Percentiles rank a stretch among this genome's conserved stretches.
Evolutionary conservation across 53 echinoderm and acorn worm species (phyloP).

Genomic region (Actinopyga echinites): DNA sequence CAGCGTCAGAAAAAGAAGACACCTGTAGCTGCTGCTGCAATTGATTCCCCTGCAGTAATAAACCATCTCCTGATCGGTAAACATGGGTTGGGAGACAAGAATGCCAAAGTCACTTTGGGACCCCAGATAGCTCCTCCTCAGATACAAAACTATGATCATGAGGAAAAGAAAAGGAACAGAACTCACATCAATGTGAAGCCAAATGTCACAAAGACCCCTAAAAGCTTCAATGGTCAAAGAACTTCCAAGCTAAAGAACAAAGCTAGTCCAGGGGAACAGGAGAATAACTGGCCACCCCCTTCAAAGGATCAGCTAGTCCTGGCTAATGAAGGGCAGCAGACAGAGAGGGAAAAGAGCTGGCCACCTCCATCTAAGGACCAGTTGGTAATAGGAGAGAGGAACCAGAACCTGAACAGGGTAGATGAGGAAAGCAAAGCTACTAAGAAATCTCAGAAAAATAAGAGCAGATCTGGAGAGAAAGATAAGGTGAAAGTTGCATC

Average conservation of each 20-base stretch:
- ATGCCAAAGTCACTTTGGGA: constrained; percentile 68
- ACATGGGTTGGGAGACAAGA: constrained; percentile 83
- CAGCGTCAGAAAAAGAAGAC: constrained; percentile 25
- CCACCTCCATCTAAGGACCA: constrained; percentile 43
- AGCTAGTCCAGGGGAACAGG: neutral
- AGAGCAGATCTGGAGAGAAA: neutral
- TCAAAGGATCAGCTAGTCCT: constrained; percentile 11
- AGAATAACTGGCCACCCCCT: neutral
- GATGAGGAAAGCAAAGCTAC: neutral
- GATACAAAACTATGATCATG: constrained; percentile 25
- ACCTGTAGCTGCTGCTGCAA: constrained; percentile 59
- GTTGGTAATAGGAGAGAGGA: constrained; percentile 30
- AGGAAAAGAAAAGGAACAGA: constrained; percentile 49
- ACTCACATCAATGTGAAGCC: constrained; percentile 60
- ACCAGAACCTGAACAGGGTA: neutral
- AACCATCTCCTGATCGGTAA: constrained; percentile 95
- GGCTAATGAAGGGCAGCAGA: neutral
- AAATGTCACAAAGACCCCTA: constrained; percentile 30
- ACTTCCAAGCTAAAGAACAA: neutral
- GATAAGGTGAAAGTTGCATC: neutral
- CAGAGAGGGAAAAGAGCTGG: neutral
- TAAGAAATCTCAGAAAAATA: neutral
- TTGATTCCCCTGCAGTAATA: constrained; percentile 87
- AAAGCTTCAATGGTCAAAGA: constrained; percentile 9
- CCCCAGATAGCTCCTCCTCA: constrained; percentile 61